A percentile compares a stretch with the other conserved stretches of the same genome.
Conservation (phyloP, 2,113 vertebrate species). For the Leiothrix lutea region DNA sequence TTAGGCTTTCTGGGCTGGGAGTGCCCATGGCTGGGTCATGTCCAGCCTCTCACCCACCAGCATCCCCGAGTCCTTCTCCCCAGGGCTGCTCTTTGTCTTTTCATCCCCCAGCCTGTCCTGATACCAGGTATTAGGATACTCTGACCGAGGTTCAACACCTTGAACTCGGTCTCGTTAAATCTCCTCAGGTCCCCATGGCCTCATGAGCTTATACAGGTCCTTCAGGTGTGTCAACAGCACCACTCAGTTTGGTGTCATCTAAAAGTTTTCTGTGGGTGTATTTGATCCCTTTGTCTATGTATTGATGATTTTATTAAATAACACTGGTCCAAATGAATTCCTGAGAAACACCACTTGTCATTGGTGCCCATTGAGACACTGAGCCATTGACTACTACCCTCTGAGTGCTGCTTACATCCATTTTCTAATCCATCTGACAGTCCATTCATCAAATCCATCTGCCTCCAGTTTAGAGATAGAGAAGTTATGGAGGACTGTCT, state of each 20-base stretch:
- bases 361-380: background rate
- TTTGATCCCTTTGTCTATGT: background rate
- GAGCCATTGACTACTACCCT: background rate
- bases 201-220: too few relatives aligned
- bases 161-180: background rate
- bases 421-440: background rate
- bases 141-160: too few relatives aligned
- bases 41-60: background rate
- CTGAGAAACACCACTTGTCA: background rate
- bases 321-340: background rate
- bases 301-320: background rate
- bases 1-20: background rate
- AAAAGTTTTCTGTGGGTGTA: background rate
- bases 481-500: background rate
- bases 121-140: accelerated
- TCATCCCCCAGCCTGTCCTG: background rate
- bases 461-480: background rate
- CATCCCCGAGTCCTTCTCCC: accelerated
- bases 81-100: accelerated
- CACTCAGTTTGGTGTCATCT: background rate
- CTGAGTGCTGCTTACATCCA: background rate
- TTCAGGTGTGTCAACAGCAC: background rate
- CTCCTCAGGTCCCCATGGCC: too few relatives aligned
- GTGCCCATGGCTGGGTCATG: background rate
- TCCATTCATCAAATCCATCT: background rate